Conservation (phyloP, 2,113 vertebrate genomes). For the Rhabdornis inornatus region DNA sequence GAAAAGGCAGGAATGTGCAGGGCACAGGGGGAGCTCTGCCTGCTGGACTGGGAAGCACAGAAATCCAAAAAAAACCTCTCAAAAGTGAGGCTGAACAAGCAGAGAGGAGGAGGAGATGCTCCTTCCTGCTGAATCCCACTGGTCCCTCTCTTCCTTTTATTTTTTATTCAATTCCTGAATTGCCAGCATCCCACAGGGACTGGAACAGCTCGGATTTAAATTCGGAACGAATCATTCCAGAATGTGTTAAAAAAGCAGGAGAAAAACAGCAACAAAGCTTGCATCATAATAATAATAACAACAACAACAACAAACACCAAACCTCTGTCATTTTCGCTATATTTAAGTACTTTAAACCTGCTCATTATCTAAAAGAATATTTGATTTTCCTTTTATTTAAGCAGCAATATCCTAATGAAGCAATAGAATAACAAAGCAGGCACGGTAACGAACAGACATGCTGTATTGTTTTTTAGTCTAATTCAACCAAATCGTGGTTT, state of each 20-base stretch:
- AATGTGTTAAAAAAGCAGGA: neutral
- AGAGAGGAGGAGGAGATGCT: neutral
- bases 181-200: neutral
- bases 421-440: neutral
- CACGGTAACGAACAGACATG: neutral
- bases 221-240: neutral
- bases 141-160: neutral
- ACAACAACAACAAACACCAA: too few relatives aligned
- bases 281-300: too few relatives aligned
- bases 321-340: neutral
- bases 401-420: neutral
- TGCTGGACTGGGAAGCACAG: neutral
- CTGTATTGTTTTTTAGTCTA: neutral
- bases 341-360: neutral
- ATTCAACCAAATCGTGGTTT: neutral
- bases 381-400: neutral
- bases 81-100: neutral
- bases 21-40: neutral
- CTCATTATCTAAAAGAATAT: neutral
- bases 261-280: neutral
- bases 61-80: neutral
- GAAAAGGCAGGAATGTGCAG: neutral
- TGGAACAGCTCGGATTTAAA: neutral
- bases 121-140: neutral
- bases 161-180: neutral